Evolutionary conservation across 2,888 invertebrate genomes (phyloP), one percentile per base, ranked within the genome.

Genomic region (Caenorhabditis virilis): DNA sequence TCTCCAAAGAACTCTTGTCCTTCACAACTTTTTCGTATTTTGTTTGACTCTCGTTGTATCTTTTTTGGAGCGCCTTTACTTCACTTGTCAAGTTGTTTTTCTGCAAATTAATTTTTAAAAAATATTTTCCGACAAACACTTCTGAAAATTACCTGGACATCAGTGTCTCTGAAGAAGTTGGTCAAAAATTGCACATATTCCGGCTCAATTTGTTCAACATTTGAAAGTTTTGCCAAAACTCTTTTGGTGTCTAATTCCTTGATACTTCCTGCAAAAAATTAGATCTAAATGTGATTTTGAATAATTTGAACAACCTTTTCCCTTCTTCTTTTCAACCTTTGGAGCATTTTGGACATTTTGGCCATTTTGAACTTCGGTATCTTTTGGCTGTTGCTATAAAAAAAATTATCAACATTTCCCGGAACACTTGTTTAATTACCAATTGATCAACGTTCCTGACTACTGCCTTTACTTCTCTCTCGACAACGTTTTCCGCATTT

Each of bases 191-290:
- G 42, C 6, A 58, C 38, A 43, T 54, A 58, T 7, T 45, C 63
- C 1, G 49, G 46, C 15, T 63, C 64, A 18, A 64, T 38, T 15
- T 55, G 50, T 9, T 46, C 15, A 2, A 45, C 2, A n/a, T 23
- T 22, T 7, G 46, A 33, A 6, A 63, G 50, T 11, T 46, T 35
- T 11, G 35, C 15, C 16, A 58, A 9, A 2, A 58, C 39, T 36
- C 54, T 58, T 22, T 64, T 58, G 22, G 45, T 43, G 20, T 58
- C 58, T 23, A 64, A 25, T 33, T 57, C 57, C 25, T 42, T 42
- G 15, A 42, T 30, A 30, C 13, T 30, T 30, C 13, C 30, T 30
- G 30, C n/a, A n/a, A n/a, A n/a, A n/a, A n/a, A n/a, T n/a, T n/a
- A n/a, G n/a, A n/a, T n/a, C n/a, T n/a, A n/a, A n/a, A n/a, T n/a